Evolutionary conservation across 2,113 vertebrate genomes (phyloP).

Genomic region (Turnix velox): DNA sequence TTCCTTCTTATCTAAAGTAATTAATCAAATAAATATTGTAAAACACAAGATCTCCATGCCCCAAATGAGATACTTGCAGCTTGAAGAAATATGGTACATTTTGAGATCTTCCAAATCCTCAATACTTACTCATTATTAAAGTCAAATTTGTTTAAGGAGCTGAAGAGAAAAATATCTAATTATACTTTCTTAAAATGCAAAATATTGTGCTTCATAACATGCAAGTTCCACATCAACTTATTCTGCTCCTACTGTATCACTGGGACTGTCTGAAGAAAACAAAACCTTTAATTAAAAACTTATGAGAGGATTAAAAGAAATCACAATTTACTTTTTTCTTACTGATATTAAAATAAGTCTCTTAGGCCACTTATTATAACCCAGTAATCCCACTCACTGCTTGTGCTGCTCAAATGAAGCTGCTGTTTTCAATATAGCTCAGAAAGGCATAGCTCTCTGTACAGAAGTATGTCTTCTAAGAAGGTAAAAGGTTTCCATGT

Average conservation of each 20-base stretch:
- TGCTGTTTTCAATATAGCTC: background rate
- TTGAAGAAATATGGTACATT: background rate
- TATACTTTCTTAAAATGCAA: background rate
- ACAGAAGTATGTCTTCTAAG: background rate
- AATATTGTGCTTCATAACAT: background rate
- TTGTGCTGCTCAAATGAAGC: background rate
- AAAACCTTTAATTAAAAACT: slow-evolving; percentile 6
- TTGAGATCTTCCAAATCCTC: background rate
- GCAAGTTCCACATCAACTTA: background rate
- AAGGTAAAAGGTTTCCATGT: background rate
- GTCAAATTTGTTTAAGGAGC: background rate
- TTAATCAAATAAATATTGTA: background rate
- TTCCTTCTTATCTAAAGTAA: background rate
- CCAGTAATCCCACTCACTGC: background rate
- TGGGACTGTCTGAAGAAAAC: background rate
- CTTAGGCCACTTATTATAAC: background rate
- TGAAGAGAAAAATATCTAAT: background rate
- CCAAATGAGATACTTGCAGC: background rate
- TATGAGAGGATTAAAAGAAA: background rate
- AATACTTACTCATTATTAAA: background rate
- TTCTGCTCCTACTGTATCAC: background rate
- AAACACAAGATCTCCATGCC: background rate
- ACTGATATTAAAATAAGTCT: background rate
- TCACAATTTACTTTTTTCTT: background rate
- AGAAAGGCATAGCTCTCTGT: background rate